phyloP scores from a whole-genome alignment of 2,888 invertebrate genomes.

The Anagyrus pseudococci region DNA sequence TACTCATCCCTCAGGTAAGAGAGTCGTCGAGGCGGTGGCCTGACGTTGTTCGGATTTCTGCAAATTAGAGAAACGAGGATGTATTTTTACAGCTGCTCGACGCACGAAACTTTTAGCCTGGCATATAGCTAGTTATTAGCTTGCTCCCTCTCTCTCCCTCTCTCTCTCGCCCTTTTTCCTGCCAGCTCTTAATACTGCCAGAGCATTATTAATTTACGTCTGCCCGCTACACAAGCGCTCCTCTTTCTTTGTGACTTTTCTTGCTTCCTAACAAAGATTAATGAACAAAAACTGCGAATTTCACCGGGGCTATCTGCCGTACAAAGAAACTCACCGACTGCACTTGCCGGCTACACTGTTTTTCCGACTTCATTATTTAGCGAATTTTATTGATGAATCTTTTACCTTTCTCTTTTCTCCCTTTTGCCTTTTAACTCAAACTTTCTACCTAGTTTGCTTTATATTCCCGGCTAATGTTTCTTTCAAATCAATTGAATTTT shows the following conservation, averaged over 20 bases:
- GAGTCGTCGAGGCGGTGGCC: slow-evolving; percentile 67
- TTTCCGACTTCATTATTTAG: neutral
- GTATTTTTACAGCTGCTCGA: too few species aligned
- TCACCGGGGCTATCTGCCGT: too few species aligned
- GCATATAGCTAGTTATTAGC: too few species aligned
- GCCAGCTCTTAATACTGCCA: slow-evolving; percentile 5
- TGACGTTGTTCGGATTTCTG: slow-evolving; percentile 75
- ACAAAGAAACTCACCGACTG: too few species aligned
- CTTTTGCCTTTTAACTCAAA: too few species aligned
- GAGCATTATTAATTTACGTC: slow-evolving; percentile 28
- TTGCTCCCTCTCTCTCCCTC: neutral
- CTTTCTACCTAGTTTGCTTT: too few species aligned
- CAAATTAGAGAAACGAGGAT: slow-evolving; percentile 30
- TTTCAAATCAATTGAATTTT: too few species aligned
- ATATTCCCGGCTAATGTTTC: too few species aligned
- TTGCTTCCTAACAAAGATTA: too few species aligned
- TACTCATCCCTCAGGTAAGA: slow-evolving; percentile 70
- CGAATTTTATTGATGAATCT: too few species aligned
- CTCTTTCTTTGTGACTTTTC: neutral
- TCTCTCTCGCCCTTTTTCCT: neutral
- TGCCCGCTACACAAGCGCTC: neutral
- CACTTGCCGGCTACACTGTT: too few species aligned
- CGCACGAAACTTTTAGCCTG: too few species aligned
- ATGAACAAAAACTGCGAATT: neutral
- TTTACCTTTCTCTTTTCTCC: neutral